These are phyloP conservation scores for Pogonophryne albipinna DNA, from an alignment of 2,797 vertebrate species.

Conservation along the genomic window DNA sequence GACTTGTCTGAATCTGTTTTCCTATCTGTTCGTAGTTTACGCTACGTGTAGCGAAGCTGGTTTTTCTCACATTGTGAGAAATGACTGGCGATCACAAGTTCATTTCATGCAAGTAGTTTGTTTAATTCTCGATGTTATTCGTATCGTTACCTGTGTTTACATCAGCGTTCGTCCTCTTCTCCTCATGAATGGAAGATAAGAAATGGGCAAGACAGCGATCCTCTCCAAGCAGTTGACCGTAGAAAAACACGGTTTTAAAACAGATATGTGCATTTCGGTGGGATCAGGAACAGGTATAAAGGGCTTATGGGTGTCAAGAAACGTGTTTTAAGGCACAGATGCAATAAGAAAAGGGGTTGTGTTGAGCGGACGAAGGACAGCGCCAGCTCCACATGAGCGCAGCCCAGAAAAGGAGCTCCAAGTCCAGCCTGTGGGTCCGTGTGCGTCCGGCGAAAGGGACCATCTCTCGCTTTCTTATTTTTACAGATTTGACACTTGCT, in stretches of 20 bases:
- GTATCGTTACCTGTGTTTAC: conserved; percentile 89
- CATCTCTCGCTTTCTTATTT: conserved; percentile 67
- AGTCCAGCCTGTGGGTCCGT: conserved; percentile 87
- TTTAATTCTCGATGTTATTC: conserved; percentile 73
- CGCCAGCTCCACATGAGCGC: conserved; percentile 82
- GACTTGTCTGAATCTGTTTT: conserved; percentile 70
- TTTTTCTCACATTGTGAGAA: conserved; percentile 69
- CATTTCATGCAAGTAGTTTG: conserved; percentile 82
- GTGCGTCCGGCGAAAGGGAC: conserved; percentile 74
- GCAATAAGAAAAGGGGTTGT: conserved; percentile 62
- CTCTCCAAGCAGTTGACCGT: conserved; percentile 77
- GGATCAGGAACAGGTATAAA: conserved; percentile 51
- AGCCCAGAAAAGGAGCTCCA: conserved; percentile 84
- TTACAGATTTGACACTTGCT: conserved; percentile 70
- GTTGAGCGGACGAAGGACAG: conserved; percentile 75
- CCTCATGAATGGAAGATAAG: conserved; percentile 85
- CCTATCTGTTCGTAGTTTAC: conserved; percentile 59
- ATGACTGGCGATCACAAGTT: conserved; percentile 76
- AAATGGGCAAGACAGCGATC: conserved; percentile 84
- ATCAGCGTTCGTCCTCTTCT: conserved; percentile 87
- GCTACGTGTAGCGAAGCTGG: conserved; percentile 67
- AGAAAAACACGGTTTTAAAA: conserved; percentile 80
- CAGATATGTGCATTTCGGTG: conserved; percentile 75
- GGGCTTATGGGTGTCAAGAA: conserved; percentile 73
- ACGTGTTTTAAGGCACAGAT: conserved; percentile 76